A percentile compares a stretch with the other conserved stretches of the same genome.
phyloP scores from a whole-genome alignment of 2,888 invertebrate species.

The Leptopterna dolabrata region DNA sequence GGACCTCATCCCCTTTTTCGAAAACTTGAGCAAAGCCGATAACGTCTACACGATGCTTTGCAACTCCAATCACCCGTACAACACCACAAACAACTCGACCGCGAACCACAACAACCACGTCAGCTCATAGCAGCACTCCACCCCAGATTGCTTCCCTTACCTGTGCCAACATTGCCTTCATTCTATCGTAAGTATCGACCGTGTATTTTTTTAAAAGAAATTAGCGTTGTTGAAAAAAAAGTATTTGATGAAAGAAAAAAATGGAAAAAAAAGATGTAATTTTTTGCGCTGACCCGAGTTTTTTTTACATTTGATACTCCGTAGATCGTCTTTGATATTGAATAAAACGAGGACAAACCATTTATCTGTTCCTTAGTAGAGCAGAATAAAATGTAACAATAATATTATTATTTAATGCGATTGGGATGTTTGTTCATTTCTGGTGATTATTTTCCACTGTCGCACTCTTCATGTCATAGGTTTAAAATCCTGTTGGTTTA shows the following conservation, averaged over 20 bases:
- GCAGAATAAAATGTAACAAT: conserved; percentile 23
- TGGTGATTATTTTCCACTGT: conserved; percentile 15
- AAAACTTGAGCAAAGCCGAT: conserved; percentile 95
- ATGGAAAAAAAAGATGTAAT: conserved; percentile 10
- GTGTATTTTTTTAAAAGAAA: conserved; percentile 52
- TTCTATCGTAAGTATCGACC: conserved; percentile 56
- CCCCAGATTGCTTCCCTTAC: conserved; percentile 50
- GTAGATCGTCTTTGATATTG: conserved; percentile 35
- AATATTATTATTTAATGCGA: conserved; percentile 28
- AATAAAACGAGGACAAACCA: background rate
- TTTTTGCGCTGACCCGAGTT: conserved; percentile 30
- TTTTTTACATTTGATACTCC: conserved; percentile 49
- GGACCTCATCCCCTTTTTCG: conserved; percentile 98
- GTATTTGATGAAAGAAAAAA: conserved; percentile 29
- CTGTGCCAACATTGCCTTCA: conserved; percentile 62
- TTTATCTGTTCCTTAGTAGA: background rate
- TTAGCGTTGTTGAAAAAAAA: conserved; percentile 25
- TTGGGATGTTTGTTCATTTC: conserved; percentile 37
- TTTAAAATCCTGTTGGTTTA: conserved; percentile 16
- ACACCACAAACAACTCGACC: conserved; percentile 65
- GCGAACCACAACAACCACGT: conserved; percentile 52
- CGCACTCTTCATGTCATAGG: conserved; percentile 19
- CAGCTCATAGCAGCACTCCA: conserved; percentile 61
- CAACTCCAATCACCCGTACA: conserved; percentile 90
- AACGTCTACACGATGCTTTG: conserved; percentile 95